Conservation (phyloP, 2,797 vertebrate species). For the Neomorphus geoffroyi region DNA sequence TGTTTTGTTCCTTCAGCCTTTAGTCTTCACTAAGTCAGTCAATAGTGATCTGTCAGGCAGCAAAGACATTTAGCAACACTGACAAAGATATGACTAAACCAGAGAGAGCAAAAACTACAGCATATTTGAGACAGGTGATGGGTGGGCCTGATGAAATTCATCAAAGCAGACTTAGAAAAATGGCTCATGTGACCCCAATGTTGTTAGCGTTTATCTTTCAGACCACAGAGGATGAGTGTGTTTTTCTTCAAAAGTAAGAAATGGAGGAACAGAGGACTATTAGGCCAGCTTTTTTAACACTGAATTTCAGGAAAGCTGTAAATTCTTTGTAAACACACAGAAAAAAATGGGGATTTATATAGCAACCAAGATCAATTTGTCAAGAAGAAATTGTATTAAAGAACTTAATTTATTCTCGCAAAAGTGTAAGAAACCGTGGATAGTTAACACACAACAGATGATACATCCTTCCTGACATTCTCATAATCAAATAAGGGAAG, state of each 20-base stretch:
- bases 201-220: not conserved
- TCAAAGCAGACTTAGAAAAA: not conserved
- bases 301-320: not conserved
- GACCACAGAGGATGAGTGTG: not conserved
- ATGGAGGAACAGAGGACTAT: not conserved
- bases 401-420: not conserved
- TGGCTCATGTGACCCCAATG: not conserved
- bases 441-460: not conserved
- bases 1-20: not conserved
- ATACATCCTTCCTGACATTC: not conserved
- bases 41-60: not conserved
- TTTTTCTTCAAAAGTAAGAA: not conserved
- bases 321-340: not conserved
- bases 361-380: not conserved
- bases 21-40: not conserved
- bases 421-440: not conserved
- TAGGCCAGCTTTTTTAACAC: not conserved
- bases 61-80: not conserved
- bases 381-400: not conserved
- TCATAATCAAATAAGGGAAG: not conserved
- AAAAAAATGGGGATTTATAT: not conserved
- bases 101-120: not conserved
- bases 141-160: not conserved
- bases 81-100: not conserved
- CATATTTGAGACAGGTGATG: not conserved